phyloP scores from a whole-genome alignment of 1,140 invertebrate genomes.

The Antheraea pernyi region DNA sequence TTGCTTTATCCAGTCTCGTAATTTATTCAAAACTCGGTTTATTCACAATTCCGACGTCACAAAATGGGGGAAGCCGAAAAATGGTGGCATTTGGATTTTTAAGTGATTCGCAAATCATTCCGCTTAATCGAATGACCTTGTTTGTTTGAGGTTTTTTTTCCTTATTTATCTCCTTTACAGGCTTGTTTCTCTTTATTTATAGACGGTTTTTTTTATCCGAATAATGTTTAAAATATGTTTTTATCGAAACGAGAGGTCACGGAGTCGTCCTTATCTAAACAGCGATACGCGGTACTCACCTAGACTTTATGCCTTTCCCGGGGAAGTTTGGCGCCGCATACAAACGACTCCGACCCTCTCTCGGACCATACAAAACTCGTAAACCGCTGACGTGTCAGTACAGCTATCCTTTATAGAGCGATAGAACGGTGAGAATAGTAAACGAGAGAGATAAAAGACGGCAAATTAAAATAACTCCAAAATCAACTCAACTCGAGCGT shows the following conservation, averaged over 20 bases:
- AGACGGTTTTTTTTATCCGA: background rate
- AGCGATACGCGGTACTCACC: conserved; percentile 51
- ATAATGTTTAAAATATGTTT: background rate
- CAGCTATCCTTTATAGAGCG: conserved; percentile 28
- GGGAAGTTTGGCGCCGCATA: conserved; percentile 48
- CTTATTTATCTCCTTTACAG: conserved; percentile 34
- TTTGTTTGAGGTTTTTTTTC: conserved; percentile 51
- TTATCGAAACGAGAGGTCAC: conserved; percentile 37
- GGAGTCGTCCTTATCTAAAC: conserved; percentile 58
- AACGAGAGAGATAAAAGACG: conserved; percentile 62
- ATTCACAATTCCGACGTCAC: conserved; percentile 64
- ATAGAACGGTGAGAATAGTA: conserved; percentile 14
- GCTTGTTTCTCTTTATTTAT: conserved; percentile 16
- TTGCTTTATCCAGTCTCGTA: conserved; percentile 76
- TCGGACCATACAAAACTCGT: conserved; percentile 40
- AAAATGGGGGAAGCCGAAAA: conserved; percentile 56
- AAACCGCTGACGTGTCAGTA: conserved; percentile 41
- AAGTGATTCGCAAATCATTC: conserved; percentile 72
- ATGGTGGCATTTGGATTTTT: conserved; percentile 66
- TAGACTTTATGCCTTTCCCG: conserved; percentile 60
- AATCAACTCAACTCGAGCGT: conserved; percentile 74
- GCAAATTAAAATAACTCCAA: conserved; percentile 78
- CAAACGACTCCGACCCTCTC: conserved; percentile 50
- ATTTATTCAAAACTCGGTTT: conserved; percentile 75
- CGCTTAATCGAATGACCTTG: conserved; percentile 67